Evolutionary conservation across 1,140 invertebrate genomes (phyloP).

Genomic region (Melipona quadrifasciata): DNA sequence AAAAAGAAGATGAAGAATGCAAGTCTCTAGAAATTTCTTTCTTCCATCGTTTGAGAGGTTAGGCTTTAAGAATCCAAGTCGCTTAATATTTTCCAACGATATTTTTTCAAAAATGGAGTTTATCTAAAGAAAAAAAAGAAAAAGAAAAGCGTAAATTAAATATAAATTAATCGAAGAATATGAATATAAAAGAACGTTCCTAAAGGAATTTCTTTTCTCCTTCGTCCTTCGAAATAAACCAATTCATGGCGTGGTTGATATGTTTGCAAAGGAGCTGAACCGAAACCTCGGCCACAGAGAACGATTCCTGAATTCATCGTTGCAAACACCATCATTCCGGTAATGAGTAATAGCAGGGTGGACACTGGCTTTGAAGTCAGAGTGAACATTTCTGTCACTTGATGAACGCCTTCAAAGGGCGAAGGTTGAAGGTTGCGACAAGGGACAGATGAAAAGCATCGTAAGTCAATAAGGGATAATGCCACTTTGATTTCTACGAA

Average conservation of each 20-base stretch:
- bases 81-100: no score
- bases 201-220: no score
- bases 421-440: not conserved
- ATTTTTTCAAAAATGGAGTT: no score
- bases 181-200: no score
- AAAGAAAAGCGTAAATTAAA: no score
- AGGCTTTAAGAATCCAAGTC: no score
- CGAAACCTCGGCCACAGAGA: not conserved
- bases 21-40: no score
- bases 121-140: no score
- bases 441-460: not conserved
- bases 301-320: not conserved
- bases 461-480: not conserved
- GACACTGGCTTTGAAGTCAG: not conserved
- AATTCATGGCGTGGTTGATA: not conserved
- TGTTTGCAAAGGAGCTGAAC: not conserved
- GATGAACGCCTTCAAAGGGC: not conserved
- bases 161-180: no score
- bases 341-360: not conserved
- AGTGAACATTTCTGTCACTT: not conserved
- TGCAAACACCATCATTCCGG: not conserved
- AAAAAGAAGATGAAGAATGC: no score
- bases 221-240: not conserved
- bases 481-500: not conserved
- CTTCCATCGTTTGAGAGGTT: no score